Evolutionary conservation across 2,113 vertebrate species (phyloP).

Genomic region (Paraplagusia blochii): DNA sequence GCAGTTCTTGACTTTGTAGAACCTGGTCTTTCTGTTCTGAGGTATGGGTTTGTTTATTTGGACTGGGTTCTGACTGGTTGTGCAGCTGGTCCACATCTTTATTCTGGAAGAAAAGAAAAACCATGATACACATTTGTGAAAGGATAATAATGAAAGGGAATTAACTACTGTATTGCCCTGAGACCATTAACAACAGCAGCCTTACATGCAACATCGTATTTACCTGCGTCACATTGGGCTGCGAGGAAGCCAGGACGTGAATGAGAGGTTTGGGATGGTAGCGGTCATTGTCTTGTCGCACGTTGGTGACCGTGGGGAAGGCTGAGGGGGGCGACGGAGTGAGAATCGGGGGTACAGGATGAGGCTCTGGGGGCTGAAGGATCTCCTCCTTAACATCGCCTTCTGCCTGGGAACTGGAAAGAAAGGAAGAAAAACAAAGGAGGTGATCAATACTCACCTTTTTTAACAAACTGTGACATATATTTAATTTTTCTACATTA

Average conservation of each 20-base stretch:
- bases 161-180: no score
- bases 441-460: background rate
- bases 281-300: slow-evolving; percentile 93
- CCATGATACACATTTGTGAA: no score
- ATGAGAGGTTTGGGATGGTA: slow-evolving; percentile 97
- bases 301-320: slow-evolving; percentile 92
- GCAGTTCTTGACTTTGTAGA: slow-evolving; percentile 39
- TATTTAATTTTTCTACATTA: no score
- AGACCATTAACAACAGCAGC: background rate
- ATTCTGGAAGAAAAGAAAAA: slow-evolving; percentile 37
- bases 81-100: slow-evolving; percentile 39
- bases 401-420: slow-evolving; percentile 80
- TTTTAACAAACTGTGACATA: no score
- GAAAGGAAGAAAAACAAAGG: background rate
- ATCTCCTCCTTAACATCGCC: slow-evolving; percentile 97
- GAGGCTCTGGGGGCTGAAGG: slow-evolving; percentile 93
- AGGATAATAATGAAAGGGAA: no score
- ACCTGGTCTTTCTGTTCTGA: slow-evolving; percentile 56
- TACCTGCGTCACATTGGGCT: slow-evolving; percentile 52
- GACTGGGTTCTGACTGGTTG: slow-evolving; percentile 44
- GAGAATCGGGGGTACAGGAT: slow-evolving; percentile 93
- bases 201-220: background rate
- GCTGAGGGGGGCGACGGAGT: slow-evolving; percentile 95
- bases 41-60: slow-evolving; percentile 36
- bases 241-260: slow-evolving; percentile 82